Evolutionary conservation across 1,140 invertebrate species (phyloP).

Genomic region (Eupristina koningsbergeri): DNA sequence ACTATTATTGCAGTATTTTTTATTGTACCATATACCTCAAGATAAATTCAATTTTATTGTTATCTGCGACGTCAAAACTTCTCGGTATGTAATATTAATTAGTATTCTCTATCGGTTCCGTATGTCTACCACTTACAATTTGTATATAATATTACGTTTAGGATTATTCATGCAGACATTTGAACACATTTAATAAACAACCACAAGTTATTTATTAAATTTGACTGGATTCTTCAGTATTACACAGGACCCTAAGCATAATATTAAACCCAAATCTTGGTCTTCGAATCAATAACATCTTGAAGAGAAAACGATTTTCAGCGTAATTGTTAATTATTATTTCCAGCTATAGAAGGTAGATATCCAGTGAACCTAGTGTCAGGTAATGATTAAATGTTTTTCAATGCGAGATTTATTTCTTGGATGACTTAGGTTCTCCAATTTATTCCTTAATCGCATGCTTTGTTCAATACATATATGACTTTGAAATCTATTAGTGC

Average conservation of each 20-base stretch:
- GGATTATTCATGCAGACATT: too few relatives aligned
- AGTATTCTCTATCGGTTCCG: too few relatives aligned
- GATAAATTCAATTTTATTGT: too few relatives aligned
- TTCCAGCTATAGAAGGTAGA: not conserved
- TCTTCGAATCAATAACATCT: not conserved
- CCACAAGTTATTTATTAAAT: not conserved
- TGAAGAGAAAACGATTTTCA: not conserved
- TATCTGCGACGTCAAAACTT: not conserved
- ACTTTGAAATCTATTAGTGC: not conserved
- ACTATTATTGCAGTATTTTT: too few relatives aligned
- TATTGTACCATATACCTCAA: too few relatives aligned
- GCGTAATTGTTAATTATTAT: not conserved
- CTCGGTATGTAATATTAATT: not conserved
- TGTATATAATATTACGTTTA: too few relatives aligned
- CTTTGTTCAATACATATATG: not conserved
- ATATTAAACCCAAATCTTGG: not conserved
- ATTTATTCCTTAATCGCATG: not conserved
- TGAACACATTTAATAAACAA: too few relatives aligned
- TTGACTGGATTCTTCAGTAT: not conserved
- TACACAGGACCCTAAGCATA: not conserved
- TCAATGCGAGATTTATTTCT: not conserved
- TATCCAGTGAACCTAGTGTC: not conserved
- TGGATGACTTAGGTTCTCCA: not conserved
- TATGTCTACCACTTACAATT: too few relatives aligned
- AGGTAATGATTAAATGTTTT: not conserved